These are phyloP conservation scores for Chloroceryle aenea DNA, from an alignment of 2,113 vertebrate species.

Conservation along the genomic window DNA sequence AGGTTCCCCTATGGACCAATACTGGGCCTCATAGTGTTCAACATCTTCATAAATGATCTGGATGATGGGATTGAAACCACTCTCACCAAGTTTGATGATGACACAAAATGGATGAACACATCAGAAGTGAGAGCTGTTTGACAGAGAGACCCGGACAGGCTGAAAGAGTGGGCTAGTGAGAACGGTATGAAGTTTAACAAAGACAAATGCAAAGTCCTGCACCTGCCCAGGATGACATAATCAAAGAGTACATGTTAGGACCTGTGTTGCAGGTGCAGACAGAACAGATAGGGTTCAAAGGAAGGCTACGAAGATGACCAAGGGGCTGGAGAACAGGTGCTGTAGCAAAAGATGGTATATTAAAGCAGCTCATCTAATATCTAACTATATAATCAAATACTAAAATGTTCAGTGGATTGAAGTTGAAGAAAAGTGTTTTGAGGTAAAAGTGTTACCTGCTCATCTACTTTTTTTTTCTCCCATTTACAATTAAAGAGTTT, in stretches of 20 bases:
- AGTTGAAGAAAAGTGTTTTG: background rate
- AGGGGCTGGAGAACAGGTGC: background rate
- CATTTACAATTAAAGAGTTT: background rate
- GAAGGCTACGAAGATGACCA: fast-evolving
- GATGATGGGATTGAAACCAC: background rate
- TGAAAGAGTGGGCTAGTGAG: background rate
- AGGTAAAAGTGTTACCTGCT: background rate
- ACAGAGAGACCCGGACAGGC: background rate
- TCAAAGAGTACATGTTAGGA: background rate
- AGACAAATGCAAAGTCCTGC: background rate
- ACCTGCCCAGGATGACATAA: background rate
- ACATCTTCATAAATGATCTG: background rate
- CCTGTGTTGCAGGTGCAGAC: background rate
- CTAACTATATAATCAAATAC: background rate
- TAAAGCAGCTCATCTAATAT: background rate
- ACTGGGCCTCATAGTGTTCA: background rate
- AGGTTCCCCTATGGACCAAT: background rate
- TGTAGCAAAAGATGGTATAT: background rate
- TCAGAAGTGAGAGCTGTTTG: background rate
- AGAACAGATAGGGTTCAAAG: background rate
- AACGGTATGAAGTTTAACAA: background rate
- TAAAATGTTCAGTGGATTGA: background rate
- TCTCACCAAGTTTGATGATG: background rate
- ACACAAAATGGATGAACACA: fast-evolving
- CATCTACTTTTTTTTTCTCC: background rate